Conservation (phyloP, 2,888 invertebrate species). For the Mimas tiliae region DNA sequence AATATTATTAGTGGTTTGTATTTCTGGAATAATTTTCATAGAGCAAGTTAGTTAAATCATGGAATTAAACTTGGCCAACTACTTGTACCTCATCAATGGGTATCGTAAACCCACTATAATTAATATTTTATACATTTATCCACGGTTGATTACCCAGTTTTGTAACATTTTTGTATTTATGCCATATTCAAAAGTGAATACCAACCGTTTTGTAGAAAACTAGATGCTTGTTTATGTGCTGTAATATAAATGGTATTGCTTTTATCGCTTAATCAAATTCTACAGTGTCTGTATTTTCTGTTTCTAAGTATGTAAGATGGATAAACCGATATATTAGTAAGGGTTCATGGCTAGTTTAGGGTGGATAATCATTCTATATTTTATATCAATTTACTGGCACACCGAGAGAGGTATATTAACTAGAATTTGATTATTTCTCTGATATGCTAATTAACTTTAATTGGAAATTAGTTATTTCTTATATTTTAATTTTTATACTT, state of each 20-base stretch:
- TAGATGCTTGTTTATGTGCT: not conserved
- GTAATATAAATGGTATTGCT: not conserved
- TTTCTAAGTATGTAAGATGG: no score
- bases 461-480: no score
- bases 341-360: no score
- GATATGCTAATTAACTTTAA: no score
- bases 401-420: no score
- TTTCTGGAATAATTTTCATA: constrained; percentile 3
- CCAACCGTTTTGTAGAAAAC: not conserved
- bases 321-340: no score
- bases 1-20: not conserved
- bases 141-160: not conserved
- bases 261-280: no score
- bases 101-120: not conserved
- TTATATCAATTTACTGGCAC: no score
- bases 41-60: constrained; percentile 2
- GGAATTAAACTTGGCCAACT: not conserved
- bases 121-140: not conserved
- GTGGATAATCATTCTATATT: no score
- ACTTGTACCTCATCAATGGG: not conserved
- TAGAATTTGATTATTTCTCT: no score
- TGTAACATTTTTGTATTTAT: not conserved
- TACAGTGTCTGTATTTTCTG: no score
- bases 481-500: no score
- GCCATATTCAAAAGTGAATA: not conserved